Conservation (phyloP, 1,140 invertebrate species). For the Ceratina japonica region DNA sequence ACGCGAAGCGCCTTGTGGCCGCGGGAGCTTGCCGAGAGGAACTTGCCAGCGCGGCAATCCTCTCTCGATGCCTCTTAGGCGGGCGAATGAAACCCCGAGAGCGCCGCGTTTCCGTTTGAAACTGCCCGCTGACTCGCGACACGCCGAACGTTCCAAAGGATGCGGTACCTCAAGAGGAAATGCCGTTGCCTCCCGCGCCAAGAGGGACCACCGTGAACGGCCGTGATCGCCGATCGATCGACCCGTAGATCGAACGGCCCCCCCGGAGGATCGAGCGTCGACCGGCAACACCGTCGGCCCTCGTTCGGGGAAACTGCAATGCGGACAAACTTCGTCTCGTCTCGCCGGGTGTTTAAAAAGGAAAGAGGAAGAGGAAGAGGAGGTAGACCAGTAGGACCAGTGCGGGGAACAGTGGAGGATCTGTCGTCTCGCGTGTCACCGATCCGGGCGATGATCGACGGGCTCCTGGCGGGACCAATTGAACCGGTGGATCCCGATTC, state of each 20-base stretch:
- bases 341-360: not conserved
- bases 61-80: conserved; percentile 54
- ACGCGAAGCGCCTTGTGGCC: conserved; percentile 66
- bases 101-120: conserved; percentile 34
- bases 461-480: conserved; percentile 42
- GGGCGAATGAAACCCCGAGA: conserved; percentile 69
- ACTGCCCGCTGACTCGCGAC: conserved; percentile 50
- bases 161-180: conserved; percentile 75
- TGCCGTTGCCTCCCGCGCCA: conserved; percentile 69
- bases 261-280: not conserved
- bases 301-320: not conserved
- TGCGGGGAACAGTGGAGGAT: conserved; percentile 1
- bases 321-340: too few species aligned
- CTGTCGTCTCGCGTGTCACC: not conserved
- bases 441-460: conserved; percentile 23
- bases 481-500: not conserved
- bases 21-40: conserved; percentile 50
- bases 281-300: too few species aligned
- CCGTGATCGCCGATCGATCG: conserved; percentile 5
- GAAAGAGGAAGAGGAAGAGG: not conserved
- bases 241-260: not conserved
- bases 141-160: conserved; percentile 54
- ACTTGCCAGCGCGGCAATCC: conserved; percentile 41
- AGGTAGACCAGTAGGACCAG: too few species aligned
- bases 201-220: conserved; percentile 20